Evolutionary conservation across 2,888 invertebrate species (phyloP).

Genomic region (Macaria liturata): DNA sequence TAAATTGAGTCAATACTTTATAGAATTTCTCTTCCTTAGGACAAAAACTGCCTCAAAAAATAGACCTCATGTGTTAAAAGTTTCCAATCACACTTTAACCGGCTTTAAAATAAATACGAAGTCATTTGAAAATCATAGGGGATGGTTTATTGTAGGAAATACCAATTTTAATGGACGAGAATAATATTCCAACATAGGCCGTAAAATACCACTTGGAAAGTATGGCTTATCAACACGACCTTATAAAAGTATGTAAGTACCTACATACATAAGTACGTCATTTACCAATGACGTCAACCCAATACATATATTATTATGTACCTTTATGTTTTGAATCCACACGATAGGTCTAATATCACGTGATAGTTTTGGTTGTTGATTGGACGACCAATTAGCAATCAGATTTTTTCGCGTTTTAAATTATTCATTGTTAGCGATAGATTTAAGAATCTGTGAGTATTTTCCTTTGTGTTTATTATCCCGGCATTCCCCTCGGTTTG

Average conservation of each 20-base stretch:
- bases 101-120: slow-evolving; percentile 18
- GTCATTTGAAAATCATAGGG: slow-evolving; percentile 15
- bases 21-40: slow-evolving; percentile 32
- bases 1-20: slow-evolving; percentile 28
- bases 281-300: no score
- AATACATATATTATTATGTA: no score
- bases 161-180: background rate
- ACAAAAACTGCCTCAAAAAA: slow-evolving; percentile 38
- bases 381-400: no score
- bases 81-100: slow-evolving; percentile 25
- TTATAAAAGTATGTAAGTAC: background rate
- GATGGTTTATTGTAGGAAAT: background rate
- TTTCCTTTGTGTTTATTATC: background rate
- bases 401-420: no score
- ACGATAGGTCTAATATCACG: no score
- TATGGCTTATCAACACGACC: background rate
- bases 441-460: background rate
- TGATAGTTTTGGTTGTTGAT: no score
- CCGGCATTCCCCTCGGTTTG: slow-evolving; percentile 9
- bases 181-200: slow-evolving; percentile 6
- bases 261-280: no score
- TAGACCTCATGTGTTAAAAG: slow-evolving; percentile 31
- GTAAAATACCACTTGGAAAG: background rate
- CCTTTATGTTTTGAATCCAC: no score
- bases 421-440: background rate